Conservation (phyloP, 2,888 invertebrate species). For the Drosophila subquinaria region DNA sequence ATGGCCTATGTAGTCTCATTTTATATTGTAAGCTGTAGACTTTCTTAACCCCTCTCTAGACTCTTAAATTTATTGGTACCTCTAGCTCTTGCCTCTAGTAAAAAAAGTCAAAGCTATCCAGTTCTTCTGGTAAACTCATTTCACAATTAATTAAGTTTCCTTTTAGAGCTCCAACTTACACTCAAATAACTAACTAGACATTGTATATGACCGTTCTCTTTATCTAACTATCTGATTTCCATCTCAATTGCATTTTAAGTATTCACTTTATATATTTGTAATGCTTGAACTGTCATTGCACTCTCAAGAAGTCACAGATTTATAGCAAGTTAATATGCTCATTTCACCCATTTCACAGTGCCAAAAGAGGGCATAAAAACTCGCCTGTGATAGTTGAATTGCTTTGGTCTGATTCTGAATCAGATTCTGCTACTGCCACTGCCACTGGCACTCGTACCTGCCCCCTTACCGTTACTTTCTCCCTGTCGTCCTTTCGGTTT, state of each 20-base stretch:
- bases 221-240: conserved; percentile 11
- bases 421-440: conserved; percentile 19
- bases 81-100: neutral
- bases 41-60: no score
- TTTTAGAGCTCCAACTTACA: neutral
- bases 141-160: neutral
- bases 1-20: no score
- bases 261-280: conserved; percentile 52
- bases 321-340: conserved; percentile 79
- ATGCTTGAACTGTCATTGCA: conserved; percentile 28
- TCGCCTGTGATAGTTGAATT: conserved; percentile 51
- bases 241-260: conserved; percentile 56
- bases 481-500: neutral
- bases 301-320: conserved; percentile 61
- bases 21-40: no score
- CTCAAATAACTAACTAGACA: neutral
- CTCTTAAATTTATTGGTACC: no score
- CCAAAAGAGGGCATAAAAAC: conserved; percentile 64
- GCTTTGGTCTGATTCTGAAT: conserved; percentile 29
- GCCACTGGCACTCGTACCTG: conserved; percentile 8
- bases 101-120: neutral
- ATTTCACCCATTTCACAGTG: conserved; percentile 60
- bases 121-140: neutral
- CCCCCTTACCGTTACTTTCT: neutral
- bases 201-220: neutral